Percentiles rank a stretch among this genome's conserved stretches.
Evolutionary conservation across 2,113 vertebrate genomes (phyloP).

Genomic region (Ailurus styani): DNA sequence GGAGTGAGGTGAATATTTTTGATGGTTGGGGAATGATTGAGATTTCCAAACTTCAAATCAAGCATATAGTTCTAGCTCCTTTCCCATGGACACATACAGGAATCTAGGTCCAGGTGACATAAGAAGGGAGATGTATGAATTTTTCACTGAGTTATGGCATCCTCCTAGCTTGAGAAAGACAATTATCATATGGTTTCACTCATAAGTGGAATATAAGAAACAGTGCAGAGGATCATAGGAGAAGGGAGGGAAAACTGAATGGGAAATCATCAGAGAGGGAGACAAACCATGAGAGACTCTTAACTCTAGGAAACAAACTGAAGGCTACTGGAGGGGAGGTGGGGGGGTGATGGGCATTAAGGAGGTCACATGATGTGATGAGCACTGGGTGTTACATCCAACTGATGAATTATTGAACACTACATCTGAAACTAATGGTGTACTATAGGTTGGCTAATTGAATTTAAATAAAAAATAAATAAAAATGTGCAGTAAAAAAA

Average conservation of each 20-base stretch:
- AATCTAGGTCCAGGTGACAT: not conserved
- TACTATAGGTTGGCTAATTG: not conserved
- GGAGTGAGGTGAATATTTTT: not conserved
- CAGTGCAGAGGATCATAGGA: not conserved
- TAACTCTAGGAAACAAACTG: not conserved
- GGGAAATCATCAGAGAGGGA: not conserved
- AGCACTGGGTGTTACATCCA: not conserved
- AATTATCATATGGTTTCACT: not conserved
- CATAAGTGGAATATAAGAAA: not conserved
- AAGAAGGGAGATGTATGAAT: not conserved
- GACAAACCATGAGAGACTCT: not conserved
- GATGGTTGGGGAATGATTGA: not conserved
- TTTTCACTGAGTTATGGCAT: not conserved
- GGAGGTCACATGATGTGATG: not conserved
- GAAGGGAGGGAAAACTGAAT: not conserved
- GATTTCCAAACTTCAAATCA: not conserved
- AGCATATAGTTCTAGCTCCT: fast-evolving
- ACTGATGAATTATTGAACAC: not conserved
- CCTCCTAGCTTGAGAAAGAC: not conserved
- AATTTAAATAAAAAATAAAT: not conserved
- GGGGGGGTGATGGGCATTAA: not conserved
- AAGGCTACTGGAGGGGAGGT: not conserved
- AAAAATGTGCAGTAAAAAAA: not conserved
- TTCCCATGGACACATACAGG: not conserved
- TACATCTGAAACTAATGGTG: not conserved